Base-by-base conservation (phyloP, 2,888 invertebrate species). In the Archips xylosteana region DNA sequence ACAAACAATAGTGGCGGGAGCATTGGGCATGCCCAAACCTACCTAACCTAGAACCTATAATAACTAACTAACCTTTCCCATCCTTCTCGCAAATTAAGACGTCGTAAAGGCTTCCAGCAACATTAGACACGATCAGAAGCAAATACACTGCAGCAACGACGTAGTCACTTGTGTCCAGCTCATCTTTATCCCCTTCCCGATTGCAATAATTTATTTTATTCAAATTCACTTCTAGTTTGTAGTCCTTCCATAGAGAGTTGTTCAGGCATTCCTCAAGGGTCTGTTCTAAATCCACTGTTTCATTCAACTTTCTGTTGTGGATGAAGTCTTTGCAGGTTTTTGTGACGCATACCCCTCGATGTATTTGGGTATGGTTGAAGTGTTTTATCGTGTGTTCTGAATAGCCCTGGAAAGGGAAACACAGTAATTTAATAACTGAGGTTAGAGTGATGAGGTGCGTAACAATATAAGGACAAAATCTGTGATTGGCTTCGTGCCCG, bases 301-400 rank as follows among this genome's bases (percentile, higher is more conserved):
- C 76, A 77, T 81, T 81, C 63, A 75, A 59, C 65, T 66, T 79
- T 70, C 75, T 76, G 69, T 81, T 78, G 71, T 77, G 68, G 36
- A 79, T 60, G 36, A 80, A 84, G n/a, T 78, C 75, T 77, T 83
- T 84, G 76, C 93, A 94, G 6, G 86, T 84, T 23, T 70, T 80
- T 9, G 87, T 88, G 1, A 92, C 84, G 77, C 94, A 94, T 0
- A 92, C 81, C 1, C 87, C 93, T 81, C 92, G 82, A 68, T 94
- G 92, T 80, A 94, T 85, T 79, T 88, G 85, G 67, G 92, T 88
- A 77, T 92, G 91, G 75, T 94, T 91, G 78, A 83, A 94, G 77
- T 94, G 93, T 78, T 92, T 92, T 12, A 83, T 71, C 75, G 76
- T 87, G 73, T 89, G 75, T 0, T 83, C 87, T 71, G 93, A 92